phyloP scores from a whole-genome alignment of 2,888 invertebrate species.

The Pachliopta kotzebuea region DNA sequence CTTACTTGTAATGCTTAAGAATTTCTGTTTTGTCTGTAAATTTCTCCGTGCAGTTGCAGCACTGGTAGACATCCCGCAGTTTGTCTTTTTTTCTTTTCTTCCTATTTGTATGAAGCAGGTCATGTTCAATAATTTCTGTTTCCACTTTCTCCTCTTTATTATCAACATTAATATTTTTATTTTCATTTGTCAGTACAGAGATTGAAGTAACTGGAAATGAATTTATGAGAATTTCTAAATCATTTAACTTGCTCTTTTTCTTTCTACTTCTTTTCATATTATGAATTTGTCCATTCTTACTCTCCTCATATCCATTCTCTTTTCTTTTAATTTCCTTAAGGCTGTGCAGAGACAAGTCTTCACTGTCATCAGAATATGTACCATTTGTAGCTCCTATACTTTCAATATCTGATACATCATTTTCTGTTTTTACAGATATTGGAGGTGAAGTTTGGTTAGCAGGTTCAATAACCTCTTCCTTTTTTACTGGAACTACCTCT shows the following conservation, averaged over 20 bases:
- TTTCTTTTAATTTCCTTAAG: slow-evolving; percentile 54
- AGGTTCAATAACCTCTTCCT: slow-evolving; percentile 57
- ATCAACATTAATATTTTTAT: neutral
- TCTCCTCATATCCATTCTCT: slow-evolving; percentile 32
- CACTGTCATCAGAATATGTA: slow-evolving; percentile 57
- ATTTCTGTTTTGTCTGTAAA: slow-evolving; percentile 50
- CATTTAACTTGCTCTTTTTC: slow-evolving; percentile 31
- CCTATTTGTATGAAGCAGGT: slow-evolving; percentile 37
- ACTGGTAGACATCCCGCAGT: slow-evolving; percentile 42
- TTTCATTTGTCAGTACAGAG: slow-evolving; percentile 1
- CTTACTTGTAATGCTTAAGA: slow-evolving; percentile 67
- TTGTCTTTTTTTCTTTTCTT: slow-evolving; percentile 16
- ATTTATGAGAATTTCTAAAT: slow-evolving; percentile 28
- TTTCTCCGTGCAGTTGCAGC: slow-evolving; percentile 65
- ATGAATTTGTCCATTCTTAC: slow-evolving; percentile 32
- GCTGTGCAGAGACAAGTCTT: slow-evolving; percentile 53
- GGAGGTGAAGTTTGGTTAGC: slow-evolving; percentile 32
- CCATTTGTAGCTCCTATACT: slow-evolving; percentile 36
- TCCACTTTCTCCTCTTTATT: slow-evolving; percentile 18
- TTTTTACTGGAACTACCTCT: slow-evolving; percentile 36
- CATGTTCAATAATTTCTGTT: slow-evolving; percentile 38
- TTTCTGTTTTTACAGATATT: slow-evolving; percentile 51
- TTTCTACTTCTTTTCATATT: slow-evolving; percentile 34
- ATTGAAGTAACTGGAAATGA: slow-evolving; percentile 14
- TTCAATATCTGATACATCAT: slow-evolving; percentile 37